Evolutionary conservation across 2,113 vertebrate genomes (phyloP), one percentile per base, ranked within the genome.

Genomic region (Cisticola juncidis): DNA sequence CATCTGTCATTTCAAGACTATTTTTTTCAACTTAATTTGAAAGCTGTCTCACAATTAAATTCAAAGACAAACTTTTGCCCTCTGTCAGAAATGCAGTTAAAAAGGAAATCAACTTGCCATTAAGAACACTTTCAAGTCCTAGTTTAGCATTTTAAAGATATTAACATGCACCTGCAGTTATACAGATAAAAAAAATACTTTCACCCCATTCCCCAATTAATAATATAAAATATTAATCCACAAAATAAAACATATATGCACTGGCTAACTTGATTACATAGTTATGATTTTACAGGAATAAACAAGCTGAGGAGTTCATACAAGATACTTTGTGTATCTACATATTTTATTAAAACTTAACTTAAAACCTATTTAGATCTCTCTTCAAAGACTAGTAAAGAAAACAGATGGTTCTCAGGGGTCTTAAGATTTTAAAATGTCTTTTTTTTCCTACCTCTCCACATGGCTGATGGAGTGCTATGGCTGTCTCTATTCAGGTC

Each of bases 21-120:
- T 62, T 53, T 61, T 57, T 44, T 36, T 7, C 4, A 77, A 26
- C 21, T 45, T 38, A 25, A 79, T 42, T 76, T 89, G 40, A 93
- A 95, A 94, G 53, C 12, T 68, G n/a, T 61, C 57, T 95, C 65
- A 62, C 68, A 94, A 66, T 31, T 65, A 61, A 94, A 90, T 84
- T 88, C 80, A 84, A 97, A 97, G 85, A 93, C 68, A 87, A 94
- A 91, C 73, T 91, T 97, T 84, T 86, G 44, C 85, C 69, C 83
- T 77, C 36, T 44, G 25, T 81, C 89, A 94, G 66, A 96, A 92
- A 93, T 23, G 69, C 86, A 96, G 88, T 95, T 96, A 90, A 81
- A 95, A 94, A 88, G 78, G 78, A 94, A 95, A 92, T 45, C 78
- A 91, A 36, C 38, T 88, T 86, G 90, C 33, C 36, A 81, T 72